Evolutionary conservation across 1,140 invertebrate genomes (phyloP), one percentile per base, ranked within the genome.

Genomic region (Pinna nobilis): DNA sequence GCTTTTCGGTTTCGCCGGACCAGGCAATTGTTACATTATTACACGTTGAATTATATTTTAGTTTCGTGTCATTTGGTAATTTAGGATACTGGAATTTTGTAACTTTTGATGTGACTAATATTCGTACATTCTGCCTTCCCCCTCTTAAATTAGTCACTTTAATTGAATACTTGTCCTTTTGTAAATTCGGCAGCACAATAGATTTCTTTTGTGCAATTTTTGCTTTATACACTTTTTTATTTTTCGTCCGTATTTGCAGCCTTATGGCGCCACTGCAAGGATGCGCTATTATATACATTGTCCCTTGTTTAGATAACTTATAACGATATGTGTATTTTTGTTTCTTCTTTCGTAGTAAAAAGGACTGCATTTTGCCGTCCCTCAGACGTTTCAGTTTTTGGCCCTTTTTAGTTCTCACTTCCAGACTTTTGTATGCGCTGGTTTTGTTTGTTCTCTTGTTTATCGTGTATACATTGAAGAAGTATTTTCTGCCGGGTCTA

Each of bases 381-480:
- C 37, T 39, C 39, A 74, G 23, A 32, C 37, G 39, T 7, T 65
- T 44, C 13, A 25, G 28, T 49, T 47, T 76, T 53, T 74, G 74
- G 32, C 32, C 59, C n/a, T 65, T 70, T 63, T 76, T 78, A 28
- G 77, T 83, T 33, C 71, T 82, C 7, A 82, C 80, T 11, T 61
- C 71, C 0, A 80, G 75, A 15, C 84, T 83, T 11, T 69, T 71
- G 66, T 87, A 89, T 7, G 80, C 71, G 1, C 78, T 73, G 30
- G 79, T 80, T 15, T 66, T 71, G 39, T 87, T 84, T 13, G 79
- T 86, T 13, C 60, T 30, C 11, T 61, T 63, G 63, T 88, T 83
- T 2, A 86, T 50, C 1, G 82, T 82, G 77, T 85, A 88, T 7
- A 88, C 87, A 71, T 89, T 87, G 5, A 88, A 74, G 60, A 70